phyloP scores from a whole-genome alignment of 2,797 vertebrate species.

The Artibeus jamaicensis region DNA sequence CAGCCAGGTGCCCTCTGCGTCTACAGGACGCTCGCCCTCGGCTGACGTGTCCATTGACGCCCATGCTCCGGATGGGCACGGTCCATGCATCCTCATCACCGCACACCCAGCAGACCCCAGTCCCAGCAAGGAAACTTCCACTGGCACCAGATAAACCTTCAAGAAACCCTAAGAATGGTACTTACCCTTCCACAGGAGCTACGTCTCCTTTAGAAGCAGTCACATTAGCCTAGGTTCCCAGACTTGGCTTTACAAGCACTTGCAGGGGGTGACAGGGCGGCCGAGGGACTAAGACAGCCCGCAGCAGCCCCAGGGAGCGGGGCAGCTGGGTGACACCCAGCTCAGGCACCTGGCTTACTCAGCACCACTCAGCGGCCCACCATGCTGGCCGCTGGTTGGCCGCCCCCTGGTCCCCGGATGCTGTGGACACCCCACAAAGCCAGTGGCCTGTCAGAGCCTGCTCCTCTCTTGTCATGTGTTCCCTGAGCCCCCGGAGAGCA shows the following conservation, averaged over 20 bases:
- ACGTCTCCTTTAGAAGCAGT: background rate
- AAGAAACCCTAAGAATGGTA: background rate
- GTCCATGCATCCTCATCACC: too few relatives aligned
- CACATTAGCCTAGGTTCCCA: background rate
- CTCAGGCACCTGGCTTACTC: background rate
- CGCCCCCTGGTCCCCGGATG: background rate
- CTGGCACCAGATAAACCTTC: background rate
- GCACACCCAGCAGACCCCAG: background rate
- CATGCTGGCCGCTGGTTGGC: too few relatives aligned
- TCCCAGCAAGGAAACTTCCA: background rate
- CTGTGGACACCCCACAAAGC: background rate
- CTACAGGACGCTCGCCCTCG: background rate
- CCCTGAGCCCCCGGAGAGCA: background rate
- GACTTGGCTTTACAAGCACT: background rate
- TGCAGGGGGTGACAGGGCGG: background rate
- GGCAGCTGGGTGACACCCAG: background rate
- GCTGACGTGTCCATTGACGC: accelerated
- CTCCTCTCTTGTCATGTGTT: background rate
- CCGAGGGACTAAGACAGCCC: background rate
- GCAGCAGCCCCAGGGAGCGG: background rate
- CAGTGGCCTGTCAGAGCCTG: background rate
- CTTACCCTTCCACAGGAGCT: background rate
- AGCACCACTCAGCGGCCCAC: accelerated
- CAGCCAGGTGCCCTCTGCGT: background rate
- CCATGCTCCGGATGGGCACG: background rate